Base-by-base conservation (phyloP, 2,888 invertebrate genomes). In the Acheta domesticus region DNA sequence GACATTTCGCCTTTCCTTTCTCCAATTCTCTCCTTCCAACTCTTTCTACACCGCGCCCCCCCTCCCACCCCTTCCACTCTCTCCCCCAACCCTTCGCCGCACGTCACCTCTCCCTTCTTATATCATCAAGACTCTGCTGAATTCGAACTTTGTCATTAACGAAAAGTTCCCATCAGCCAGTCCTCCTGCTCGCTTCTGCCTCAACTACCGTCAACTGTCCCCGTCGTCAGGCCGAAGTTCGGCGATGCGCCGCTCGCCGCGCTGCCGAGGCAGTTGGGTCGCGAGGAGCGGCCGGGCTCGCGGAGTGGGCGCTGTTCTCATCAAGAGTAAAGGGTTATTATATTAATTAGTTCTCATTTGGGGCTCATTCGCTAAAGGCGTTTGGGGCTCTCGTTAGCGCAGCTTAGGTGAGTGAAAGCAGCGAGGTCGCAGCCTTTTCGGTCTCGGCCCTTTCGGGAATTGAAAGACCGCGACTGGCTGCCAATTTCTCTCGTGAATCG, bases 21-120 rank as follows among this genome's bases (percentile, higher is more conserved):
- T 36, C 36, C 36, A 36, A 36, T 36, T 36, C 5, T 36, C 36
- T 36, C 36, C 77, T 79, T 79, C 80, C 79, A 78, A 78, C 77
- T 80, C 80, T 80, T 79, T 80, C 79, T 77, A 75, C 77, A 20
- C 75, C 79, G 76, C 78, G 19, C 48, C 49, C 78, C 74, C 76
- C 2, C 5, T 4, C 36, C 36, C 5, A 36, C 48, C 73, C 76
- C 21, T 78, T 48, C 20, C 23, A 36, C 49, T 16, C 73, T 16
- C n/a, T n/a, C 76, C 73, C 36, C 73, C 16, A 36, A 74, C 73
- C 78, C 14, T n/a, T 62, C 62, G 1, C 14, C n/a, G 14, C n/a
- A 19, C 16, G 62, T 12, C 16, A 19, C 62, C 62, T 62, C 16
- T 62, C 62, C 62, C 62, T 62, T 62, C 62, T 62, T 62, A 62